Evolutionary conservation across 2,888 invertebrate genomes (phyloP).

Genomic region (Hemistola chrysoprasaria): DNA sequence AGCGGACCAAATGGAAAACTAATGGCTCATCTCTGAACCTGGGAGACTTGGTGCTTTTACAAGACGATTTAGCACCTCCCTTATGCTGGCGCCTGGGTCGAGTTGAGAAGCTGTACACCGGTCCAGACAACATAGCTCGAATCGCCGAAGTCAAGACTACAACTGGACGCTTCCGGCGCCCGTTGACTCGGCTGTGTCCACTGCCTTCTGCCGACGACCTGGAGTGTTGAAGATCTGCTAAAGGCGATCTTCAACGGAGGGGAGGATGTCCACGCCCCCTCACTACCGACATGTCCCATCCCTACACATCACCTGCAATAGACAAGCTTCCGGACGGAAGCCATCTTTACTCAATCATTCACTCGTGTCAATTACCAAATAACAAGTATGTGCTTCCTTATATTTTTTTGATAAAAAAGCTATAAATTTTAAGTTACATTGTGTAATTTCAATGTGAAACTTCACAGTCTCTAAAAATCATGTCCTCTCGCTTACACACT

Average conservation of each 20-base stretch:
- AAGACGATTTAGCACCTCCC: constrained; percentile 40
- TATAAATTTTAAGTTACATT: no score
- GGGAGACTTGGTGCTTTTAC: constrained; percentile 10
- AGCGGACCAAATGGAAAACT: constrained; percentile 6
- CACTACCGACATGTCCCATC: no score
- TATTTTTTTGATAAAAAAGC: no score
- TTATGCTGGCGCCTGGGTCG: constrained; percentile 47
- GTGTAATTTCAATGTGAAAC: no score
- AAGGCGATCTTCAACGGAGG: neutral
- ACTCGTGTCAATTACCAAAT: no score
- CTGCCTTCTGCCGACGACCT: neutral
- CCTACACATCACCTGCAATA: no score
- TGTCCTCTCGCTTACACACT: no score
- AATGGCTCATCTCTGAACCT: neutral
- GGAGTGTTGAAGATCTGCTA: no score
- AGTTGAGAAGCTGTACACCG: constrained; percentile 43
- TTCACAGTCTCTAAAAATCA: no score
- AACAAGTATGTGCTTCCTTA: no score
- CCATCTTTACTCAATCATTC: no score
- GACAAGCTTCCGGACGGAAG: no score
- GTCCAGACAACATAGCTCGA: constrained; percentile 43
- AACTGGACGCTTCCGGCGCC: constrained; percentile 36
- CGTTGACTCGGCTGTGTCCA: constrained; percentile 4
- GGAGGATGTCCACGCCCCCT: neutral
- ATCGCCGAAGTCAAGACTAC: constrained; percentile 45